Evolutionary conservation across 1,140 invertebrate species (phyloP), one percentile per base, ranked within the genome.

Genomic region (Choristoneura fumiferana): DNA sequence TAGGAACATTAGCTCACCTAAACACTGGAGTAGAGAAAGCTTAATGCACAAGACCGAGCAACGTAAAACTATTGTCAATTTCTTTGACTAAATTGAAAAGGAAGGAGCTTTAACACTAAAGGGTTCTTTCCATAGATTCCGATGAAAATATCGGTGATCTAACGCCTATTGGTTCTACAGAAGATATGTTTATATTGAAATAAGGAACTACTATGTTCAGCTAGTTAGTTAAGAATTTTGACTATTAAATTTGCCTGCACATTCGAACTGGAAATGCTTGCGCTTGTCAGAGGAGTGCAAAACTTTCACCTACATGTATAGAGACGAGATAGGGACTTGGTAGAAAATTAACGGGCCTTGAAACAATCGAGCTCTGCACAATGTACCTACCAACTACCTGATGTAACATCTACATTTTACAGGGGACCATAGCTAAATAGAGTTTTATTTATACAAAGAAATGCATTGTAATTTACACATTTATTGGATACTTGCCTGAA

Each of bases 21-120:
- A 93, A 94, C 78, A 91, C 78, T 57, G 94, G 94, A 71, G 93
- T 89, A 37, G 94, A 94, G 88, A 92, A 93, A 33, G 93, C 93
- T 81, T n/a, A n/a, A n/a, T 95, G 95, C 65, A 95, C 95, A 81
- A 94, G 94, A 89, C 96, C 97, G 18, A 96, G 91, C 56, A 89
- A 76, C 62, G 73, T 84, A 67, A 89, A 87, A 68, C 74, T 81
- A 74, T 87, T 82, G 13, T 71, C 66, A 53, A 86, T 69, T 53
- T 40, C 86, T 62, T 91, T 73, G 62, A 91, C 78, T 71, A 93
- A 91, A 66, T 91, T 12, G 93, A 91, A 76, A 94, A 93, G 36
- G 91, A 90, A 2, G 93, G 93, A 57, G 92, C 90, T 87, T 93
- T 94, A 65, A 90, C 92, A 61, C 92, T 93, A 66, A 94, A 91